Percentiles rank a stretch among this genome's conserved stretches.
Conservation (phyloP, 2,888 invertebrate genomes). For the Apotomis capreana region DNA sequence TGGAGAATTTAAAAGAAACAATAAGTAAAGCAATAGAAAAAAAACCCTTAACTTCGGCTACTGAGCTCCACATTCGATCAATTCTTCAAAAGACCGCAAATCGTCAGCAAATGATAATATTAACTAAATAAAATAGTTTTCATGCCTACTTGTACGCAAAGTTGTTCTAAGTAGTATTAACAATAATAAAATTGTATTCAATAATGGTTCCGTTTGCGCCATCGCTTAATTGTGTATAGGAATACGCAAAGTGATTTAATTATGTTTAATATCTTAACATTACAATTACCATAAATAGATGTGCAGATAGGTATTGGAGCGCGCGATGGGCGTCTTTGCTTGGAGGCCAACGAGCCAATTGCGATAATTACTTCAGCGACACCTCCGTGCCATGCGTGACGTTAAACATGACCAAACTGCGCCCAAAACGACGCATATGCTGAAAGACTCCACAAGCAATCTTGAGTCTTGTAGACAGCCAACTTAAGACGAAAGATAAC, state of each 20-base stretch:
- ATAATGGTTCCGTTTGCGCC: slow-evolving; percentile 2
- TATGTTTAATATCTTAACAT: slow-evolving; percentile 22
- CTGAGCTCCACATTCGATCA: too few relatives aligned
- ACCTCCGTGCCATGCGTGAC: slow-evolving; percentile 79
- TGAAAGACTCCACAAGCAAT: slow-evolving; percentile 50
- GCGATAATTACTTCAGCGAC: slow-evolving; percentile 80
- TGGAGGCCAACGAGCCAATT: slow-evolving; percentile 80
- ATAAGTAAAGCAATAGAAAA: too few relatives aligned
- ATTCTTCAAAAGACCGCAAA: too few relatives aligned
- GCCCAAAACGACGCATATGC: slow-evolving; percentile 62
- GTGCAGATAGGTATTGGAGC: slow-evolving; percentile 55
- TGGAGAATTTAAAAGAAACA: too few relatives aligned
- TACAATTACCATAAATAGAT: slow-evolving; percentile 43
- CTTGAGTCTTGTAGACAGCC: slow-evolving; percentile 52
- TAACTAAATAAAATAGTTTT: too few relatives aligned
- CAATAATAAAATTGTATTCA: background rate
- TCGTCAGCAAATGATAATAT: too few relatives aligned
- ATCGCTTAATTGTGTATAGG: slow-evolving; percentile 11
- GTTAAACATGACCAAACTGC: slow-evolving; percentile 61
- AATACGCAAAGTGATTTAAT: slow-evolving; percentile 19
- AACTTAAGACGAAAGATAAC: slow-evolving; percentile 59
- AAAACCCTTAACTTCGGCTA: too few relatives aligned
- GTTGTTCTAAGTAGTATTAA: too few relatives aligned
- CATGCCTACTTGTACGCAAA: too few relatives aligned
- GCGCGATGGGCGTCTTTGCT: slow-evolving; percentile 76